phyloP scores from a whole-genome alignment of 2,888 invertebrate species.

The Orchesellides sinensis region DNA sequence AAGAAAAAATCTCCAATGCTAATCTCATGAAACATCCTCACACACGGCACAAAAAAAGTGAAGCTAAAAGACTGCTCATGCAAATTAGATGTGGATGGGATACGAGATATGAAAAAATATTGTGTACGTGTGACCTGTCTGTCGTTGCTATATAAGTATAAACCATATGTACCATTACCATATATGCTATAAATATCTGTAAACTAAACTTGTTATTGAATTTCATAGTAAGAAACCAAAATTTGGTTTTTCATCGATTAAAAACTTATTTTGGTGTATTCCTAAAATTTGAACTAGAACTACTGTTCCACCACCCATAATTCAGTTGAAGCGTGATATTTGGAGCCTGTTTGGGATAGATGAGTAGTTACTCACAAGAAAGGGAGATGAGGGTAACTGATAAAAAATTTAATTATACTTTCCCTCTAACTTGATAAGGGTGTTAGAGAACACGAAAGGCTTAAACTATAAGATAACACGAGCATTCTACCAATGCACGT shows the following conservation, averaged over 20 bases:
- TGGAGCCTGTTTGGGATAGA: slow-evolving; percentile 7
- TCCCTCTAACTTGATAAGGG: neutral
- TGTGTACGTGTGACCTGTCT: too few species aligned
- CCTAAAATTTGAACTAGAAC: too few species aligned
- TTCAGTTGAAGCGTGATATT: slow-evolving; percentile 24
- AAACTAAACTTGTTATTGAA: too few species aligned
- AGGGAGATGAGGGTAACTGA: neutral
- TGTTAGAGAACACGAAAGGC: too few species aligned
- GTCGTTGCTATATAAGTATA: too few species aligned
- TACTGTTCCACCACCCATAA: too few species aligned
- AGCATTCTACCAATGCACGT: neutral
- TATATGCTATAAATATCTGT: too few species aligned
- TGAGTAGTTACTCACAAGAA: neutral
- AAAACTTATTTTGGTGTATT: too few species aligned
- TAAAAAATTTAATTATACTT: slow-evolving; percentile 16
- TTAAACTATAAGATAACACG: too few species aligned
- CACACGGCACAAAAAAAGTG: neutral
- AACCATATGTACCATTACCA: too few species aligned
- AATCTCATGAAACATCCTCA: slow-evolving; percentile 35
- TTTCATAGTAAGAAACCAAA: too few species aligned
- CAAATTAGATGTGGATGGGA: slow-evolving; percentile 23
- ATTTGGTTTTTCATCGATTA: neutral
- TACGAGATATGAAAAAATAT: slow-evolving; percentile 31
- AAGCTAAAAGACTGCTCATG: slow-evolving; percentile 16
- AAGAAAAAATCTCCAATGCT: slow-evolving; percentile 57